Conservation (phyloP, 2,113 vertebrate genomes). For the Perca schrenkii region DNA sequence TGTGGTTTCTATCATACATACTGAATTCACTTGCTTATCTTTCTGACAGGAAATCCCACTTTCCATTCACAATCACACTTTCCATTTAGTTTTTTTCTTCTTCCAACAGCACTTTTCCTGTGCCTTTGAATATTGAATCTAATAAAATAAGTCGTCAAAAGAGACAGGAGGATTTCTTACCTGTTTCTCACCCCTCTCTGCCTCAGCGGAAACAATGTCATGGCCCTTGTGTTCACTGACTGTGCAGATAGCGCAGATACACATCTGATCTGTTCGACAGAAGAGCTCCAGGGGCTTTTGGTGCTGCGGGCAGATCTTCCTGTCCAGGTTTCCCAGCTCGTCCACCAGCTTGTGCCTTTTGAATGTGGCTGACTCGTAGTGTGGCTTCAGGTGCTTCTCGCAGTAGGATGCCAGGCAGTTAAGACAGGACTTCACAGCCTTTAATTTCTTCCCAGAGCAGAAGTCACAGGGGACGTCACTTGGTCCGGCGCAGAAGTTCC, state of each 20-base stretch:
- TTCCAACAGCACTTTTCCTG: neutral
- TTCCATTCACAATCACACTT: neutral
- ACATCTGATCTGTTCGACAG: slow-evolving; percentile 83
- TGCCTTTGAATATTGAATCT: neutral
- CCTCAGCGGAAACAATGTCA: slow-evolving; percentile 86
- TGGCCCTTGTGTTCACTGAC: slow-evolving; percentile 87
- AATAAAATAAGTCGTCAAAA: neutral
- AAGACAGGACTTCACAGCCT: slow-evolving; percentile 87
- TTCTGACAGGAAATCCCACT: neutral
- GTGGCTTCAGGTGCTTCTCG: slow-evolving; percentile 87
- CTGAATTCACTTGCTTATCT: neutral
- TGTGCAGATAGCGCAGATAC: slow-evolving; percentile 85
- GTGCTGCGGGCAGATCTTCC: slow-evolving; percentile 87
- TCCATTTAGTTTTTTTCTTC: neutral
- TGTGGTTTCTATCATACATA: neutral
- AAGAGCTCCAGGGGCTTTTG: slow-evolving; percentile 87
- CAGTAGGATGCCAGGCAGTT: slow-evolving; percentile 87
- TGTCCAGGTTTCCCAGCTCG: slow-evolving; percentile 74
- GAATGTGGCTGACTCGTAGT: slow-evolving; percentile 85
- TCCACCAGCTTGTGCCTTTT: slow-evolving; percentile 87
- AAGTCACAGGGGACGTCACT: slow-evolving; percentile 85
- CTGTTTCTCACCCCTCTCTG: slow-evolving; percentile 86
- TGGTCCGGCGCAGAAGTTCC: slow-evolving; percentile 71
- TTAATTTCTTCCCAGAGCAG: slow-evolving; percentile 84
- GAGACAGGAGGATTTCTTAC: slow-evolving; percentile 63